These are phyloP conservation scores for Caerostris darwini DNA, from an alignment of 1,140 invertebrate genomes.

Conservation along the genomic window DNA sequence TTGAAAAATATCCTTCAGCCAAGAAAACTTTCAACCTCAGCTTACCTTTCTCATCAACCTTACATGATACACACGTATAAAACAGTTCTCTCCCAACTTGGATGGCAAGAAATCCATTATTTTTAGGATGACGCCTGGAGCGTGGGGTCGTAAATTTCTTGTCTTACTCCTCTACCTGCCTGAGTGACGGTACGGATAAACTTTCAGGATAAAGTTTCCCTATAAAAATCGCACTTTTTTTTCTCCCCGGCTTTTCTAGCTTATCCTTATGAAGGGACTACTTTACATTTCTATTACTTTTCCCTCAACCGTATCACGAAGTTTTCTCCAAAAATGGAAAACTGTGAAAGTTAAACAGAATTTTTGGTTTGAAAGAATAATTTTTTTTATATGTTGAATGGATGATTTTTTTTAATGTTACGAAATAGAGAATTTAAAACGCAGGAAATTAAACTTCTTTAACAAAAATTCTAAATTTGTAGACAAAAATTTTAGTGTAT, in stretches of 20 bases:
- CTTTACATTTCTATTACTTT: slow-evolving; percentile 54
- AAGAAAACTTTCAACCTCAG: background rate
- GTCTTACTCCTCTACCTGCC: background rate
- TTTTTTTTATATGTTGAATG: no score
- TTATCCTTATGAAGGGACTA: slow-evolving; percentile 34
- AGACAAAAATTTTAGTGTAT: no score
- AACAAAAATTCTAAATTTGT: no score
- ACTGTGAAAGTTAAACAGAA: background rate
- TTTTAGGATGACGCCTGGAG: background rate
- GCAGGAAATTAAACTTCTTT: no score
- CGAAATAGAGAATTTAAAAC: no score
- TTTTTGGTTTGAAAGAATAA: no score
- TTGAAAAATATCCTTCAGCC: slow-evolving; percentile 33
- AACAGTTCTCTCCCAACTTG: background rate
- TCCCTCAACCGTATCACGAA: background rate
- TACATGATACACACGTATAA: slow-evolving; percentile 32
- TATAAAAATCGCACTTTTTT: background rate
- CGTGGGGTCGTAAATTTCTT: slow-evolving; percentile 25
- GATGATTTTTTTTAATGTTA: no score
- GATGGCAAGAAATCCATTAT: background rate
- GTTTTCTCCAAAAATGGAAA: background rate
- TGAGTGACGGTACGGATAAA: slow-evolving; percentile 54
- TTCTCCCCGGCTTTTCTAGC: background rate
- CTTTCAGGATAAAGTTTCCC: slow-evolving; percentile 36
- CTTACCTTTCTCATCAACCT: slow-evolving; percentile 48